phyloP scores from a whole-genome alignment of 1,140 invertebrate species.

The Monomorium pharaonis region DNA sequence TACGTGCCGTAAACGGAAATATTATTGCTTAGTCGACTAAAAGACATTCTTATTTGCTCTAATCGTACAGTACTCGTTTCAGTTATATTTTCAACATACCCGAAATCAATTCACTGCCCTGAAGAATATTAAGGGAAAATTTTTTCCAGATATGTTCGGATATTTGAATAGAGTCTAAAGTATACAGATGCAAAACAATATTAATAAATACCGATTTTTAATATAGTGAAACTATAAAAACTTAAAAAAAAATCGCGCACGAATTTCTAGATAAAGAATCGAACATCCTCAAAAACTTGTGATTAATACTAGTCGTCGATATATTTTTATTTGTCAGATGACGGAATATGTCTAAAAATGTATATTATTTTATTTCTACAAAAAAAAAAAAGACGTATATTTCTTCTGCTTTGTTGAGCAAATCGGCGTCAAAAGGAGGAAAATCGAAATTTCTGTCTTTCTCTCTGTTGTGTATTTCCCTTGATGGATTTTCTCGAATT shows the following conservation, averaged over 20 bases:
- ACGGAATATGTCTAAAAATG: neutral
- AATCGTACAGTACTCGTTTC: neutral
- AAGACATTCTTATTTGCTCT: neutral
- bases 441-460: neutral
- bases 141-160: too few species aligned
- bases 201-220: neutral
- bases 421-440: neutral
- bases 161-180: neutral
- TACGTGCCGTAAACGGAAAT: conserved; percentile 8
- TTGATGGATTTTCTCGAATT: conserved; percentile 31
- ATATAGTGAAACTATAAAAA: neutral
- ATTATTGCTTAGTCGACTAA: neutral
- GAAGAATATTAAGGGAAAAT: neutral
- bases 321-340: neutral
- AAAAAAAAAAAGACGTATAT: neutral
- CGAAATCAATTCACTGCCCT: neutral
- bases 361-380: neutral
- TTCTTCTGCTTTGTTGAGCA: neutral
- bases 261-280: neutral
- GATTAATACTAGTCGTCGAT: neutral
- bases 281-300: neutral
- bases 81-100: neutral
- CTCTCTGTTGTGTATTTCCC: neutral
- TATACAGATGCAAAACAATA: neutral
- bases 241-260: neutral